These are phyloP conservation scores for Lithobates sylvaticus DNA, from an alignment of 2,797 vertebrate species.

Conservation along the genomic window DNA sequence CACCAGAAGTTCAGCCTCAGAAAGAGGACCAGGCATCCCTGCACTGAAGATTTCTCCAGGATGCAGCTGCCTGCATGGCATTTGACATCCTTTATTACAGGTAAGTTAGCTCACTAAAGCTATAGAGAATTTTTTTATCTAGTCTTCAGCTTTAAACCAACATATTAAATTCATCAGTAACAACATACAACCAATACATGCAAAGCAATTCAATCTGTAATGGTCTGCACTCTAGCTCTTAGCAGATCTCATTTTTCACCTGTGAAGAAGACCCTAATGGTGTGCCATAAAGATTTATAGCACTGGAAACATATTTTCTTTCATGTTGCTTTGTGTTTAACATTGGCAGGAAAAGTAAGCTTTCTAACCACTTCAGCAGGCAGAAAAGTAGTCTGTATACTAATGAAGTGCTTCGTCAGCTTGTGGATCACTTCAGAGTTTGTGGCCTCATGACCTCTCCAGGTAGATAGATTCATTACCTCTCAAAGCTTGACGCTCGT, in stretches of 20 bases:
- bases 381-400: not conserved
- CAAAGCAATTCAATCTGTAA: not conserved
- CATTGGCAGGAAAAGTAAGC: constrained; percentile 16
- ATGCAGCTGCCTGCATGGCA: no score
- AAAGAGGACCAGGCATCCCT: no score
- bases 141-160: not conserved
- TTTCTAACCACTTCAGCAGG: not conserved
- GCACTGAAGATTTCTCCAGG: no score
- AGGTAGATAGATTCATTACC: constrained; percentile 7
- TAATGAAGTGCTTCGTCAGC: not conserved
- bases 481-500: not conserved
- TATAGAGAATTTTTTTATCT: no score
- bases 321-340: constrained; percentile 26
- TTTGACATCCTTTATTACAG: no score
- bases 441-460: constrained; percentile 9
- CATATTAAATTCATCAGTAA: not conserved
- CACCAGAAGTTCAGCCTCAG: no score
- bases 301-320: constrained; percentile 11
- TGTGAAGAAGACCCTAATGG: constrained; percentile 38
- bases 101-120: no score
- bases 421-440: not conserved
- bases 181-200: not conserved
- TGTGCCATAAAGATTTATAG: constrained; percentile 41
- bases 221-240: not conserved
- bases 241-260: constrained; percentile 15